These are phyloP conservation scores for Dasyurus viverrinus DNA, from an alignment of 2,113 vertebrate species.

Conservation along the genomic window DNA sequence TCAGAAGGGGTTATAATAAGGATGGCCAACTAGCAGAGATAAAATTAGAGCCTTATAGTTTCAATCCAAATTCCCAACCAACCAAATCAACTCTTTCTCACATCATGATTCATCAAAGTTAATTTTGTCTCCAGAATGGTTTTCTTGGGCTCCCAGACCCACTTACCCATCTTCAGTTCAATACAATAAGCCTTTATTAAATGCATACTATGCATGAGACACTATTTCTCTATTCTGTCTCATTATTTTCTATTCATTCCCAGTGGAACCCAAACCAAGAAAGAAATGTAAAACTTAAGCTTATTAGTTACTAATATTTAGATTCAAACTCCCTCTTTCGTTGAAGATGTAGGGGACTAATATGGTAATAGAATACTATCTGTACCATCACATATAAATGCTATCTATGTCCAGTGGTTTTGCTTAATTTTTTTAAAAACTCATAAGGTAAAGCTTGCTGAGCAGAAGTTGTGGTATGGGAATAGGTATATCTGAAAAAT, in stretches of 20 bases:
- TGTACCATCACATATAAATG: not conserved
- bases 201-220: not conserved
- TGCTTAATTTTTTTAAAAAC: not conserved
- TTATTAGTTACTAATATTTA: slow-evolving; percentile 12
- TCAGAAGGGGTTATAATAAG: slow-evolving; percentile 45
- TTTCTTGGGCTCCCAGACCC: not conserved
- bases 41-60: slow-evolving; percentile 62
- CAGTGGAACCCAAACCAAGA: not conserved
- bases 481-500: not conserved
- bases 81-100: slow-evolving; percentile 42
- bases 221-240: not conserved
- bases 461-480: not conserved
- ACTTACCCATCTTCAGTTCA: not conserved
- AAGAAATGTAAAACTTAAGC: not conserved
- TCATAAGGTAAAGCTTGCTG: not conserved
- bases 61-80: slow-evolving; percentile 46
- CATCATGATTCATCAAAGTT: not conserved
- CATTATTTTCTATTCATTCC: slow-evolving; percentile 10
- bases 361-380: not conserved
- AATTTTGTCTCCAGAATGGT: not conserved
- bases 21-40: slow-evolving; percentile 31
- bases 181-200: not conserved
- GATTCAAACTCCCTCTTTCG: not conserved
- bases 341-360: not conserved
- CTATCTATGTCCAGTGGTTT: not conserved